These are phyloP conservation scores for Cyphomyrmex costatus DNA, from an alignment of 1,140 invertebrate species.

Conservation along the genomic window DNA sequence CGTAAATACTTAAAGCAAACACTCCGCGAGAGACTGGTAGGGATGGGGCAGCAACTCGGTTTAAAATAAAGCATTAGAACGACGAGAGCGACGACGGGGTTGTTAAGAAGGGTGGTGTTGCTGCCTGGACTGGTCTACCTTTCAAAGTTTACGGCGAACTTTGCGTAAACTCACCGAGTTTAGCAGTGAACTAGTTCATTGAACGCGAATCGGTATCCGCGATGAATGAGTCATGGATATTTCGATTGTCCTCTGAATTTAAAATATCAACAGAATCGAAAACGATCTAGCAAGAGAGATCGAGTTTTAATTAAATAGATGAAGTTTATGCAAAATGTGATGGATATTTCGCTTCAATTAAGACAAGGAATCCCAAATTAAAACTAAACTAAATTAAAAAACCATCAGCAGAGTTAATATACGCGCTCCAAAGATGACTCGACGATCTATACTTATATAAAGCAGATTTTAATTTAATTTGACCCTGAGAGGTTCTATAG, in stretches of 20 bases:
- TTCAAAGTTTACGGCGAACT: conserved; percentile 69
- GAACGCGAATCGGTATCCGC: conserved; percentile 77
- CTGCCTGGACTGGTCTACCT: conserved; percentile 22
- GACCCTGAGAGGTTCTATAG: neutral
- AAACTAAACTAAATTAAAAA: conserved; percentile 1
- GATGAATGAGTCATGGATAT: conserved; percentile 66
- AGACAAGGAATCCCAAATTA: conserved; percentile 3
- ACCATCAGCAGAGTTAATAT: neutral
- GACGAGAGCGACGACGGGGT: conserved; percentile 66
- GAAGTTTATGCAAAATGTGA: neutral
- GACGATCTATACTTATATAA: neutral
- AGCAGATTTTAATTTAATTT: neutral
- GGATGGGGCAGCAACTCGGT: conserved; percentile 64
- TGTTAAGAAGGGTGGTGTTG: conserved; percentile 68
- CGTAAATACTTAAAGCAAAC: conserved; percentile 81
- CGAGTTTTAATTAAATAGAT: neutral
- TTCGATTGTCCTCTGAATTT: neutral
- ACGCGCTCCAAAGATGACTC: neutral
- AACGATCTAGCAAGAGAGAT: conserved; percentile 8
- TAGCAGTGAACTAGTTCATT: conserved; percentile 74
- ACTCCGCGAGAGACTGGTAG: conserved; percentile 56
- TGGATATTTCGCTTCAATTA: neutral
- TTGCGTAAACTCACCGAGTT: conserved; percentile 80
- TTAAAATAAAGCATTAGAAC: conserved; percentile 80
- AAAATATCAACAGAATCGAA: conserved; percentile 21